These are phyloP conservation scores for Spatula versicolor DNA, from an alignment of 2,797 vertebrate species.

Conservation along the genomic window DNA sequence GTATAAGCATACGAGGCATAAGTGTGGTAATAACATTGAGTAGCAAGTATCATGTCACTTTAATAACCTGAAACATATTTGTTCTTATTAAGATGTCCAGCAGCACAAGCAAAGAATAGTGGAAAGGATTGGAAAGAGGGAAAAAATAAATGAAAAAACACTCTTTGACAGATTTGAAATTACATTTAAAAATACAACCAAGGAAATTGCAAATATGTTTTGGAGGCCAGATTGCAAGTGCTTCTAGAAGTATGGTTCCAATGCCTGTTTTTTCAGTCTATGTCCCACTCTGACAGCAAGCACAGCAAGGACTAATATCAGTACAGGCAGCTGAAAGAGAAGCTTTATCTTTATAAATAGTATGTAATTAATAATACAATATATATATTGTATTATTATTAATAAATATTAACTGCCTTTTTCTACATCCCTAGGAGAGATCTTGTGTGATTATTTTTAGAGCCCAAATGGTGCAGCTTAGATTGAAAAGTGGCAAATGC, in stretches of 20 bases:
- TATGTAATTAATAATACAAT: neutral
- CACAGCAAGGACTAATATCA: neutral
- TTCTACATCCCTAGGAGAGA: neutral
- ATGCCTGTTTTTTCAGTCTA: neutral
- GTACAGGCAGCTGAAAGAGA: neutral
- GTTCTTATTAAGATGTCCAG: neutral
- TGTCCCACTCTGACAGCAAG: neutral
- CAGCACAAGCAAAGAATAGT: neutral
- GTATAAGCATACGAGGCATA: neutral
- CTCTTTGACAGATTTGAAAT: neutral
- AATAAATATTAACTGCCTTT: neutral
- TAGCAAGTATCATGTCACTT: neutral
- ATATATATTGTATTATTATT: no score
- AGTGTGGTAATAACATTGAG: neutral
- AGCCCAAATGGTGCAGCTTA: neutral
- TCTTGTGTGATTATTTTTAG: neutral
- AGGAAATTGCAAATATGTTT: neutral
- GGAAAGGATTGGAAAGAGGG: accelerated
- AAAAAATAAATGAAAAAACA: neutral
- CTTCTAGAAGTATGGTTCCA: neutral
- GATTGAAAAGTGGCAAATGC: neutral
- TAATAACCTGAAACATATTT: neutral
- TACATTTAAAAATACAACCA: neutral
- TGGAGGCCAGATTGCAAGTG: neutral
- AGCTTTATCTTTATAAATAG: neutral